Evolutionary conservation across 2,113 vertebrate species (phyloP).

Genomic region (Vimba vimba): DNA sequence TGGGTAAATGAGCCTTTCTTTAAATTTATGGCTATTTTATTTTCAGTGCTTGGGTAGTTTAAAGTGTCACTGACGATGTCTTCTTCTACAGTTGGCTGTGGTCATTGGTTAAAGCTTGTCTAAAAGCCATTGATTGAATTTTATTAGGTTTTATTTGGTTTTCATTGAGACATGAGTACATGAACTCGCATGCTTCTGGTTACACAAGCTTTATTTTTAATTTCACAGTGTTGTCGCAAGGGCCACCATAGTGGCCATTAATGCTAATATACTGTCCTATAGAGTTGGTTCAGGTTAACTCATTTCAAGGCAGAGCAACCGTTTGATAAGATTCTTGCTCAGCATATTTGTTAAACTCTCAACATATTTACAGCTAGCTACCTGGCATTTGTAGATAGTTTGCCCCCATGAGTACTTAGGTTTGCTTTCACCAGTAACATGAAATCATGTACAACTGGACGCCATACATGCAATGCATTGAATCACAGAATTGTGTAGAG

Average conservation of each 20-base stretch:
- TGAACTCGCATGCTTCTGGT: neutral
- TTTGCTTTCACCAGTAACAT: neutral
- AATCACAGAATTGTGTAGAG: no score
- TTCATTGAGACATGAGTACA: neutral
- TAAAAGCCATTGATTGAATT: neutral
- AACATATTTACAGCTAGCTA: neutral
- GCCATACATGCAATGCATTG: neutral
- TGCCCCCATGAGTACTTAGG: neutral
- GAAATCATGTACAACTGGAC: neutral
- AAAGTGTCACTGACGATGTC: constrained; percentile 34
- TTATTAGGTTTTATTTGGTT: neutral
- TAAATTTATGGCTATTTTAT: constrained; percentile 65
- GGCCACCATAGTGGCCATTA: neutral
- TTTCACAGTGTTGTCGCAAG: neutral
- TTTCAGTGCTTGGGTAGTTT: constrained; percentile 34
- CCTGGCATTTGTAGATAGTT: neutral
- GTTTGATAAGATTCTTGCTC: neutral
- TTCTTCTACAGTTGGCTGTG: constrained; percentile 6
- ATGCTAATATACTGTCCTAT: neutral
- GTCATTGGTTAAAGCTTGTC: constrained; percentile 3
- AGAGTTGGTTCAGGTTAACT: neutral
- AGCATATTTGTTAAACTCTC: neutral
- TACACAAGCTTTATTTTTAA: neutral
- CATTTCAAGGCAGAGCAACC: neutral
- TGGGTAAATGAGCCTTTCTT: constrained; percentile 62